Evolutionary conservation across 2,113 vertebrate genomes (phyloP), one percentile per base, ranked within the genome.

Genomic region (Osmerus eperlanus): DNA sequence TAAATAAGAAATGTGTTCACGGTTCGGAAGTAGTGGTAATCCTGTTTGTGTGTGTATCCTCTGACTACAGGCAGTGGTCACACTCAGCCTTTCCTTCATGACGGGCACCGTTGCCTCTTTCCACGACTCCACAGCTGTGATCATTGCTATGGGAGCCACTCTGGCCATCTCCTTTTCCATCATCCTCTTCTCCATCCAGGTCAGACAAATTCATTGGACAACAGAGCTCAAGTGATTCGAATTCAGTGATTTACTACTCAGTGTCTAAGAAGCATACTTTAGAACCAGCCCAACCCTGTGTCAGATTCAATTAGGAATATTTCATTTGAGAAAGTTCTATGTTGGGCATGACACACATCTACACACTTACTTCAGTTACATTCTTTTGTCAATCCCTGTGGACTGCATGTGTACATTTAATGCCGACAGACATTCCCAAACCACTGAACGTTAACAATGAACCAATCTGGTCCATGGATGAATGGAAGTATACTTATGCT

Each of bases 41-140:
- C 2, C 21, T 67, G 19, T 67, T 28, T 54, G n/a, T 41, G 67
- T 62, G 52, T 67, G 36, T 72, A 23, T 71, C 16, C 74, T 72
- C 51, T 73, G 25, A 32, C 19, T 52, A 0, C 78, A 93, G 92
- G 78, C 58, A 2, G 29, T 88, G 9, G 81, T 93, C 32, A 93
- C 91, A 0, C 23, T 92, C 67, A 92, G 86, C 65, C 74, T 93
- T 21, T 92, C 91, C 0, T 93, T 88, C 84, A 81, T 92, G 91
- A 87, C 85, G 21, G 92, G 90, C 28, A 86, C 88, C 12, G 55
- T 89, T 1, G 92, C 92, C 67, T 92, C 91, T 21, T 91, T 76
- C 78, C 87, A 92, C 53, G 4, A 88, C 81, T 92, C 92, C 53
- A 51, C 55, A 0, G 77, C 86, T 21, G 91, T 93, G 3, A 8